phyloP scores from a whole-genome alignment of 1,140 invertebrate genomes.

The Drosophila melanica region DNA sequence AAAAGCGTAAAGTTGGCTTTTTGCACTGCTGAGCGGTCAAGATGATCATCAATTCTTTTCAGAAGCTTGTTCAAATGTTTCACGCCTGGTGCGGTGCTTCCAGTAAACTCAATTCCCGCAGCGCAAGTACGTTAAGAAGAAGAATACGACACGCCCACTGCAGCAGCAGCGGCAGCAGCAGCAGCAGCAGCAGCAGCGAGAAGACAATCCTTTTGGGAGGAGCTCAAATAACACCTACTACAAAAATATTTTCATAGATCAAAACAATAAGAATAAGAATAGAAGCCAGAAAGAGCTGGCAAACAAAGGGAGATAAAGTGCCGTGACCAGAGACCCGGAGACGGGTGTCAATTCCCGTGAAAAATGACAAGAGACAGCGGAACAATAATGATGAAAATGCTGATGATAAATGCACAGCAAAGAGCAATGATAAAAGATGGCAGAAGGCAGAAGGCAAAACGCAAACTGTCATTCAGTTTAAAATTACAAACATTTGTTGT shows the following conservation, averaged over 20 bases:
- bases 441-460: constrained; percentile 65
- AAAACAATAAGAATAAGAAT: constrained; percentile 38
- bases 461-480: constrained; percentile 75
- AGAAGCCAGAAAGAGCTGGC: not conserved
- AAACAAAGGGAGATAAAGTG: constrained; percentile 46
- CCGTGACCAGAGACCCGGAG: constrained; percentile 32
- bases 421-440: constrained; percentile 15
- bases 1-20: not conserved
- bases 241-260: constrained; percentile 67
- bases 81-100: constrained; percentile 1
- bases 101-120: constrained; percentile 31
- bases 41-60: constrained; percentile 1
- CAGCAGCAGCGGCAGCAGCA: not conserved
- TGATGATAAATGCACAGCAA: constrained; percentile 65
- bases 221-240: constrained; percentile 56
- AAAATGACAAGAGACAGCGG: constrained; percentile 63
- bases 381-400: constrained; percentile 29
- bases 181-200: constrained; percentile 1
- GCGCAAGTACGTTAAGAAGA: not conserved
- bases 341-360: constrained; percentile 74
- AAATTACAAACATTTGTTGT: constrained; percentile 70
- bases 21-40: not conserved
- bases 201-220: constrained; percentile 70
- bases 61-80: not conserved
- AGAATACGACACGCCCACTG: constrained; percentile 29